Conservation (phyloP, 2,888 invertebrate species). For the Theretra japonica region DNA sequence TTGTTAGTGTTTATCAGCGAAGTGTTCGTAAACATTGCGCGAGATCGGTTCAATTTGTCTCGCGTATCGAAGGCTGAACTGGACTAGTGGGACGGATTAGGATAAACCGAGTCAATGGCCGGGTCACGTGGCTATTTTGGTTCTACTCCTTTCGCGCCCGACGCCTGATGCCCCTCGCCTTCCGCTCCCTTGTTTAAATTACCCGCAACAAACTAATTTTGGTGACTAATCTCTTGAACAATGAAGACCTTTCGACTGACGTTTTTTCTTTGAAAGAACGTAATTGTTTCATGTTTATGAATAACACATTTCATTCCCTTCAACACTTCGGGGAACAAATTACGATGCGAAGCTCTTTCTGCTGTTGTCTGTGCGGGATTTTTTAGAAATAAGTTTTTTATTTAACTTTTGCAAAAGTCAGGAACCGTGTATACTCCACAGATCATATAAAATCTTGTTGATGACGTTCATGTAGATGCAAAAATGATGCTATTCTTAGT, state of each 20-base stretch:
- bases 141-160: constrained; percentile 64
- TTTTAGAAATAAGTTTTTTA: background rate
- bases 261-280: constrained; percentile 38
- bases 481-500: background rate
- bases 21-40: constrained; percentile 35
- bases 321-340: background rate
- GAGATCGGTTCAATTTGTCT: constrained; percentile 52
- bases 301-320: constrained; percentile 24
- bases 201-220: constrained; percentile 74
- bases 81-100: constrained; percentile 84
- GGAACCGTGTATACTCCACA: background rate
- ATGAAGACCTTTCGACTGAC: constrained; percentile 50
- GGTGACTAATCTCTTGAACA: constrained; percentile 70
- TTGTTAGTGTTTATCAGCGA: background rate
- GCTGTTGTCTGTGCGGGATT: background rate
- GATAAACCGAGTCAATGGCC: constrained; percentile 84
- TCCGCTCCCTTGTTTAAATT: constrained; percentile 71
- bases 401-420: background rate
- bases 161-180: constrained; percentile 58
- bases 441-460: too few species aligned
- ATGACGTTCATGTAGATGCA: background rate
- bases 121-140: constrained; percentile 83
- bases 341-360: background rate
- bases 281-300: constrained; percentile 21
- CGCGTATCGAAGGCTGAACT: constrained; percentile 68